phyloP scores from a whole-genome alignment of 2,797 vertebrate genomes.

The Trachops cirrhosus region DNA sequence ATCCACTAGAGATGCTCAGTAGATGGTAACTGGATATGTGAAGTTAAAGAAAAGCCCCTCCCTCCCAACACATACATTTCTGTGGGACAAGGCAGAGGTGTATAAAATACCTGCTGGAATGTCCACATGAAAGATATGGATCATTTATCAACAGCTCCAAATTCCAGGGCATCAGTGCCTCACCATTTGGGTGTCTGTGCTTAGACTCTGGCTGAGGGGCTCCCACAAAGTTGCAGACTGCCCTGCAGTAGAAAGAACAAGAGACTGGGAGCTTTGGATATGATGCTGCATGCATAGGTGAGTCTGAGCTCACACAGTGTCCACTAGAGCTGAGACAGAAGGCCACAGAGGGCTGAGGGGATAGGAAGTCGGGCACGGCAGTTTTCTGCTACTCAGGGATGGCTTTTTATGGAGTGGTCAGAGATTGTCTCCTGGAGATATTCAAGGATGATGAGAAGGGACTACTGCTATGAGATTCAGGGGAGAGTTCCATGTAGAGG shows the following conservation, averaged over 20 bases:
- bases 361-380: no score
- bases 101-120: neutral
- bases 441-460: neutral
- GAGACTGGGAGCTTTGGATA: neutral
- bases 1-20: neutral
- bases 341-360: no score
- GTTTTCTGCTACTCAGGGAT: neutral
- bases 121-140: neutral
- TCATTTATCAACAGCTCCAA: neutral
- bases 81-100: neutral
- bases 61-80: neutral
- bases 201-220: neutral
- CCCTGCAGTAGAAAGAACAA: neutral
- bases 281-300: neutral
- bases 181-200: neutral
- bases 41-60: neutral
- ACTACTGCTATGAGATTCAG: no score
- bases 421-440: neutral
- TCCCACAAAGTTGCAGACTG: neutral
- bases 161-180: neutral
- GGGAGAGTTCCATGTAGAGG: neutral
- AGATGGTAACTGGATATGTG: neutral
- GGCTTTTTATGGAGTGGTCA: neutral
- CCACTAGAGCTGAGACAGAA: neutral
- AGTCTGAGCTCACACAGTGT: neutral